These are phyloP conservation scores for Tragelaphus imberbis DNA, from an alignment of 2,113 vertebrate genomes.

Conservation along the genomic window DNA sequence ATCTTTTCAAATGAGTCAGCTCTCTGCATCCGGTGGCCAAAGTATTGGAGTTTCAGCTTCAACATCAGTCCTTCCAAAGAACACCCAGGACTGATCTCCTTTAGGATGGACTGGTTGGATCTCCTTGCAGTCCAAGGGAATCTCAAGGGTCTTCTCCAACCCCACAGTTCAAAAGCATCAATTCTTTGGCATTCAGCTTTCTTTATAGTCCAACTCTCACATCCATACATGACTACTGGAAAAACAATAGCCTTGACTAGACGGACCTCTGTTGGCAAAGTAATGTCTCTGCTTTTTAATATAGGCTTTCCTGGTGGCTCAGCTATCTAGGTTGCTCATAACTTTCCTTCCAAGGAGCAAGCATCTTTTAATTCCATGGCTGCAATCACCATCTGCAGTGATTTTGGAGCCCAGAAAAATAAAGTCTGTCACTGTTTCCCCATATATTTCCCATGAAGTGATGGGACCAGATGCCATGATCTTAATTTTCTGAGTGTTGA, in stretches of 20 bases:
- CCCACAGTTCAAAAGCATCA: background rate
- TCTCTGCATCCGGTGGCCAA: background rate
- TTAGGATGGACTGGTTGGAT: background rate
- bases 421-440: background rate
- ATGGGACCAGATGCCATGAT: background rate
- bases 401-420: background rate
- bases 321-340: background rate
- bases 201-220: background rate
- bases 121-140: background rate
- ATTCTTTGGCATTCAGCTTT: background rate
- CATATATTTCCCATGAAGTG: background rate
- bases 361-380: background rate
- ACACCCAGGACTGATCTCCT: background rate
- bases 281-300: background rate
- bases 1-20: background rate
- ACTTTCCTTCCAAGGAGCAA: background rate
- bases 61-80: background rate
- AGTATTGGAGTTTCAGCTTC: background rate
- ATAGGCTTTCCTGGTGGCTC: background rate
- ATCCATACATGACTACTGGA: background rate
- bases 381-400: background rate
- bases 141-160: background rate
- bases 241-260: background rate
- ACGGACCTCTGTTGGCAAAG: background rate
- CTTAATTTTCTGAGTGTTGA: background rate